phyloP scores from a whole-genome alignment of 2,888 invertebrate genomes.

The Polymixis flavicincta region DNA sequence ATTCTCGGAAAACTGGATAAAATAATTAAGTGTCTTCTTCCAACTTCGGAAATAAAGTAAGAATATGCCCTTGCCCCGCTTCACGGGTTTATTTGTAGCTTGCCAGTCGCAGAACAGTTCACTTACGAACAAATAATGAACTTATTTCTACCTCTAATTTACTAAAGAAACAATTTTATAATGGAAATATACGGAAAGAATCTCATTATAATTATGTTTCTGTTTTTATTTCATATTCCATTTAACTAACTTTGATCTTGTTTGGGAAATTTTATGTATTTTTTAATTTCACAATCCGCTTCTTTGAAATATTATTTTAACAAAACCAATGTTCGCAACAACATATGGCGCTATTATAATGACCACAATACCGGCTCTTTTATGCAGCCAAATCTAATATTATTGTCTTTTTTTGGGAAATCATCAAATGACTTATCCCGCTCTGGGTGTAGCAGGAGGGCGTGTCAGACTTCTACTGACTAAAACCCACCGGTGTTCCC shows the following conservation, averaged over 20 bases:
- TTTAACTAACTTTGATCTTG: slow-evolving; percentile 7
- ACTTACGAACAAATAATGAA: slow-evolving; percentile 51
- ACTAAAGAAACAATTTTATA: slow-evolving; percentile 11
- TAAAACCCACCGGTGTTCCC: no score
- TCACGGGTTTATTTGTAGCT: slow-evolving; percentile 45
- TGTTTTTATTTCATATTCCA: slow-evolving; percentile 1
- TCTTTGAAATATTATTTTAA: slow-evolving; percentile 19
- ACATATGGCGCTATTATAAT: slow-evolving; percentile 32
- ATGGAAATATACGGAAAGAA: slow-evolving; percentile 8
- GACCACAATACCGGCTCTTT: slow-evolving; percentile 36
- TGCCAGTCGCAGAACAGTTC: slow-evolving; percentile 35
- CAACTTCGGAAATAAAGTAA: slow-evolving; percentile 47
- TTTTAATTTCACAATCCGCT: slow-evolving; percentile 20
- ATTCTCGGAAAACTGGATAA: slow-evolving; percentile 41
- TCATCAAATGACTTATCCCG: no score
- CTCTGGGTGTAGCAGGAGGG: no score
- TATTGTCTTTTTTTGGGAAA: no score
- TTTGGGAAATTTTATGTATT: not conserved
- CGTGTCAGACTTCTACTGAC: no score
- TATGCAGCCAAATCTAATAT: slow-evolving; percentile 39
- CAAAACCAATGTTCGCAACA: slow-evolving; percentile 9
- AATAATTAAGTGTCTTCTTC: slow-evolving; percentile 30
- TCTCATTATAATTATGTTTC: slow-evolving; percentile 3
- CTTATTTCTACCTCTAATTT: slow-evolving; percentile 32
- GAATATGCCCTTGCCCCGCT: slow-evolving; percentile 29